Base-by-base conservation (phyloP, 2,797 vertebrate genomes). In the Dipus sagitta region DNA sequence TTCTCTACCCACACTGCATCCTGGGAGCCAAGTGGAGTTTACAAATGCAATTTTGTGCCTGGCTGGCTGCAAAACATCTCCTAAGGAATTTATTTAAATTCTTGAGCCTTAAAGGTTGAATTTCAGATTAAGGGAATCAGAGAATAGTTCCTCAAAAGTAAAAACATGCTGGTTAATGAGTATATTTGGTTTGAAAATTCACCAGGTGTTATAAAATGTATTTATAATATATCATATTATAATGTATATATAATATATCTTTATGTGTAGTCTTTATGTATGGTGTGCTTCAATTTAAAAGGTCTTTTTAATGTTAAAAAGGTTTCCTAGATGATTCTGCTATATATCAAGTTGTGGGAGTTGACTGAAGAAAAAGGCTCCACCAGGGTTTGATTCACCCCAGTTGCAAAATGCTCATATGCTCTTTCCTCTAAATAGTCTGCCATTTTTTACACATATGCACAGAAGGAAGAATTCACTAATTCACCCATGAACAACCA, bases 31-130 rank as follows among this genome's bases (percentile, higher is more conserved):
- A 24, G 62, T 2, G 38, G 34, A 76, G 17, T 64, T 92, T 30
- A 68, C 32, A 84, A 70, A 80, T 81, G 28, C 17, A 95, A 91
- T 6, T 7, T 17, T 21, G 20, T 58, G 13, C 28, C 54, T 34
- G 52, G 0, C 18, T 88, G 71, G 14, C n/a, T 83, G 12, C n/a
- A 30, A 90, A 71, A 23, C 28, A 60, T 78, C 26, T 47, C 47
- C 8, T 24, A 4, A 64, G 30, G 26, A 91, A 86, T 34, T 82
- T 52, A 84, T 64, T 85, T 88, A 90, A 93, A 95, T 64, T 89
- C 14, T 74, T 26, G n/a, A 4, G 18, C n/a, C 38, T 90, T 20
- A 90, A 38, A 70, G 21, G 30, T 81, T 92, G 62, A 95, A 32
- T 38, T 93, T 74, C 54, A 77, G 23, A 83, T 79, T 93, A 47